A percentile compares a stretch with the other conserved stretches of the same genome.
Conservation (phyloP, 2,888 invertebrate genomes). For the Muscina levida region DNA sequence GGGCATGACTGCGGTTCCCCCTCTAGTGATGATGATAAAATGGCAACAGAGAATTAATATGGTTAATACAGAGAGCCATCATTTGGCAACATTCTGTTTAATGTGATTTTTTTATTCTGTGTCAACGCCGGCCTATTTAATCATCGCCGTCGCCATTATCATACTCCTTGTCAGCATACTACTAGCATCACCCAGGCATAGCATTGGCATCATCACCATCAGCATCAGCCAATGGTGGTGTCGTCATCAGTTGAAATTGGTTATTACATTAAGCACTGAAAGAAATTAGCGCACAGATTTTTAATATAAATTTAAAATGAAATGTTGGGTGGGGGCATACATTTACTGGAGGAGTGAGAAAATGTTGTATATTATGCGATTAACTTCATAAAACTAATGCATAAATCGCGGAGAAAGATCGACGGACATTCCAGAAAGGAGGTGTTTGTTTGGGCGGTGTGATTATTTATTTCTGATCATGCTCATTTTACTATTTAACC, state of each 20-base stretch:
- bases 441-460: too few relatives aligned
- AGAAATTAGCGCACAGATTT: too few relatives aligned
- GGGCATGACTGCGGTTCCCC: too few relatives aligned
- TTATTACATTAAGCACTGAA: neutral
- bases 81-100: conserved; percentile 11
- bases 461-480: too few relatives aligned
- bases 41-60: conserved; percentile 16
- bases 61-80: conserved; percentile 33
- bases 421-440: too few relatives aligned
- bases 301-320: too few relatives aligned
- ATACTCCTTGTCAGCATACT: neutral
- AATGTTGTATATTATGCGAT: too few relatives aligned
- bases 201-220: neutral
- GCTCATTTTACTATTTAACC: too few relatives aligned
- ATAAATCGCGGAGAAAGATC: too few relatives aligned
- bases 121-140: conserved; percentile 8
- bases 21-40: neutral
- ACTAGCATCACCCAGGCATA: neutral
- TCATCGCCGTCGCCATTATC: conserved; percentile 6
- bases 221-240: neutral
- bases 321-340: too few relatives aligned
- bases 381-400: too few relatives aligned
- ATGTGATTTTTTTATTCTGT: conserved; percentile 11
- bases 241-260: conserved; percentile 6
- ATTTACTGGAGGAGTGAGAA: too few relatives aligned